phyloP scores from a whole-genome alignment of 1,140 invertebrate species.

The Drosophila hydei region DNA sequence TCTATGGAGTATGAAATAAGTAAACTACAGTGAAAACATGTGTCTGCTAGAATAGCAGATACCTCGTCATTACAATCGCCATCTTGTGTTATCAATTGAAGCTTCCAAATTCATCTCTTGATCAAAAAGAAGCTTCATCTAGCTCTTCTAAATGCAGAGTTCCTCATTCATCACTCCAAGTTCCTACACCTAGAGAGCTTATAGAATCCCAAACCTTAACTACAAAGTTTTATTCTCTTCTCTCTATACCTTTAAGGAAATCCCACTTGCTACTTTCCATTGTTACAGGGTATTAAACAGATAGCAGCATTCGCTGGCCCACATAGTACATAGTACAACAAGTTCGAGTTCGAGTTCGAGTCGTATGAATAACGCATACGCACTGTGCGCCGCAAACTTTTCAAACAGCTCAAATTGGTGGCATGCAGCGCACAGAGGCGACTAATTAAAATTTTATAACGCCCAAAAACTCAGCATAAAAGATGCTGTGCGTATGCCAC shows the following conservation, averaged over 20 bases:
- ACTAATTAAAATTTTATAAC: slow-evolving; percentile 80
- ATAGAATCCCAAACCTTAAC: too few relatives aligned
- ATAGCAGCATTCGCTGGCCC: background rate
- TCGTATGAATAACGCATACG: slow-evolving; percentile 75
- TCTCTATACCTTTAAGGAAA: too few relatives aligned
- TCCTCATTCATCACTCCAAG: too few relatives aligned
- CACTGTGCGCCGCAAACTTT: slow-evolving; percentile 70
- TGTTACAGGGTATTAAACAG: slow-evolving; percentile 16
- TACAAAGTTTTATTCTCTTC: too few relatives aligned
- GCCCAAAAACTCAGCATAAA: slow-evolving; percentile 45
- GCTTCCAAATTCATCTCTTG: too few relatives aligned
- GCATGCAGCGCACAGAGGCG: slow-evolving; percentile 62
- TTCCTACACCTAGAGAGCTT: too few relatives aligned
- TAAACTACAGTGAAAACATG: background rate
- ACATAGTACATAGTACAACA: background rate
- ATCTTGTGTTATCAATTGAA: too few relatives aligned
- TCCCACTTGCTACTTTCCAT: background rate
- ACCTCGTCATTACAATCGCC: too few relatives aligned
- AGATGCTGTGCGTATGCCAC: slow-evolving; percentile 14
- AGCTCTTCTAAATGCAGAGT: too few relatives aligned
- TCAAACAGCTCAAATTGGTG: slow-evolving; percentile 77
- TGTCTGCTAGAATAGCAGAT: background rate
- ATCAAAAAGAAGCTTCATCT: too few relatives aligned
- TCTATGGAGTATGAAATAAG: slow-evolving; percentile 21
- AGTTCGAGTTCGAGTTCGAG: slow-evolving; percentile 28